Conservation (phyloP, 2,797 vertebrate genomes). For the Cryptoblepharus egeriae region DNA sequence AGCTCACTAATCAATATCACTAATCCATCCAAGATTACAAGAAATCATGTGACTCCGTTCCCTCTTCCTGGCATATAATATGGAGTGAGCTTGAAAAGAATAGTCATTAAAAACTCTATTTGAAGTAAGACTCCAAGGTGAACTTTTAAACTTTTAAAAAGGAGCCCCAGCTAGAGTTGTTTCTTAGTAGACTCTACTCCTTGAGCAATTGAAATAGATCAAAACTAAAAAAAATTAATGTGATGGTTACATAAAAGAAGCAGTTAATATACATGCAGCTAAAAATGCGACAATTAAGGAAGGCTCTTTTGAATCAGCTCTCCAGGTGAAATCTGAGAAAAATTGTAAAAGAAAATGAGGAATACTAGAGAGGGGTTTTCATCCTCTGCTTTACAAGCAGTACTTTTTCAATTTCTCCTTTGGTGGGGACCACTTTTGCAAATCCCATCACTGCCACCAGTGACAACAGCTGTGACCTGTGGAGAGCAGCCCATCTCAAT, state of each 20-base stretch:
- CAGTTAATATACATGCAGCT: neutral
- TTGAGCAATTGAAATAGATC: constrained; percentile 47
- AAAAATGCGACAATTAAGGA: constrained; percentile 15
- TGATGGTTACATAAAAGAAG: neutral
- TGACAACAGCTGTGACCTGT: no score
- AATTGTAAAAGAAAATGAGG: constrained; percentile 39
- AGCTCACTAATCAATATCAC: constrained; percentile 62
- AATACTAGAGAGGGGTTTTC: neutral
- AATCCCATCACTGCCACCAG: no score
- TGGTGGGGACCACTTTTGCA: no score
- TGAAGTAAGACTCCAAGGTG: no score
- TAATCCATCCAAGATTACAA: constrained; percentile 68
- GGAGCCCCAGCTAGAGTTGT: neutral
- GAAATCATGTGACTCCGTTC: constrained; percentile 53
- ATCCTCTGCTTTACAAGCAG: no score
- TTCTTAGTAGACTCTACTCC: constrained; percentile 25
- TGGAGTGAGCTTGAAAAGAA: constrained; percentile 19
- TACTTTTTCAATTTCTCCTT: no score
- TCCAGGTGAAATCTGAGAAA: constrained; percentile 28
- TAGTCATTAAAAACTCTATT: constrained; percentile 38
- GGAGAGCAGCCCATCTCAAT: no score
- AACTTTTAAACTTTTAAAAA: neutral
- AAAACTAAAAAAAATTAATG: constrained; percentile 35
- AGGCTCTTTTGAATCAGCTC: constrained; percentile 18
- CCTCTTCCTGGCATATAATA: constrained; percentile 44